Base-by-base conservation (phyloP, 1,140 invertebrate genomes). In the Zaprionus africanus region DNA sequence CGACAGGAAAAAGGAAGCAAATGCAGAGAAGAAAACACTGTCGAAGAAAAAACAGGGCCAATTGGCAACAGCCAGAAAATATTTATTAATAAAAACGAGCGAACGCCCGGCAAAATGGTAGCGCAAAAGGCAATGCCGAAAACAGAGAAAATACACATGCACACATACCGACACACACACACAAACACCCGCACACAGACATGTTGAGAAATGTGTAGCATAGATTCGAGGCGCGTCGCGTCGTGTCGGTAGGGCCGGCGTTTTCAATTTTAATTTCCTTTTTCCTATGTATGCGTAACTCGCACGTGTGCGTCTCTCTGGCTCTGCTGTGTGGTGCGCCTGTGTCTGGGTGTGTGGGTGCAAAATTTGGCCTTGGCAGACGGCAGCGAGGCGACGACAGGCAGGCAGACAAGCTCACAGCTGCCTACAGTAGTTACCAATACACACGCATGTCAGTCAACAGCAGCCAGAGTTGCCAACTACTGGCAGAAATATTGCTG, bases 191-290 rank as follows among this genome's bases (percentile, higher is more conserved):
- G 67, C 53, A 57, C 13, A 56, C 28, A 63, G 51, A 57, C 63
- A 53, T 49, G 38, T 19, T 53, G 72, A 70, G 63, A 70, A 80
- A 77, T 79, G 61, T 81, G 73, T 84, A 87, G 84, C 84, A 87
- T 90, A 87, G 81, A 90, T 84, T 81, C 46, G 68, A 78, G 88
- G 78, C 87, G 75, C 70, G 41, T 46, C 41, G 36, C 31, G 54
- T 81, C 41, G 36, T 9, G 54, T 81, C 69, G 82, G 28, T 69
- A 66, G 76, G 70, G 17, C 88, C 83, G 88, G 87, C 81, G 78
- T 91, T 91, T 91, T 91, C 87, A 91, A 82, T 85, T 90, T 90
- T 90, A 90, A 90, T 91, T 91, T 91, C 87, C 87, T 88, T 90
- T 91, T 91, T 91, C 87, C 87, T 91, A 91, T 91, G 81, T 91